A percentile compares a stretch with the other conserved stretches of the same genome.
Evolutionary conservation across 2,797 vertebrate genomes (phyloP).

Genomic region (Channallabes apus): DNA sequence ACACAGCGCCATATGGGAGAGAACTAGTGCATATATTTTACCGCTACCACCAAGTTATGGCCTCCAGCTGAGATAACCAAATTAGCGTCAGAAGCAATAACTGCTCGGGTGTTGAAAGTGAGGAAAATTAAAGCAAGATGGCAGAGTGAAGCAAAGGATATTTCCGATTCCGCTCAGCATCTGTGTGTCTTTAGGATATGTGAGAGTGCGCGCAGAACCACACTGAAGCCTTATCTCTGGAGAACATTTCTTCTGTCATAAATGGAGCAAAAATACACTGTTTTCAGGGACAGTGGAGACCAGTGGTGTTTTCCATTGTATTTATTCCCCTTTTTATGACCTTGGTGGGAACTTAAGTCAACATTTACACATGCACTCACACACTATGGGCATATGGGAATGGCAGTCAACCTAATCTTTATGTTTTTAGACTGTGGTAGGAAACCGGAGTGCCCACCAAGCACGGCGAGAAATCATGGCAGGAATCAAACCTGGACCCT

Average conservation of each 20-base stretch:
- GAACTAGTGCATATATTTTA: constrained; percentile 24
- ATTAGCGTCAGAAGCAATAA: constrained; percentile 19
- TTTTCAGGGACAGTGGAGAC: background rate
- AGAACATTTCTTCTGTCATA: background rate
- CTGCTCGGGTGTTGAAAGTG: constrained; percentile 11
- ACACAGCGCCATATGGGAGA: constrained; percentile 11
- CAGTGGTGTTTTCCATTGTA: too few relatives aligned
- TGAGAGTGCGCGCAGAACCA: background rate
- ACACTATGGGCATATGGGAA: too few relatives aligned
- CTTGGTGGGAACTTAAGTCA: too few relatives aligned
- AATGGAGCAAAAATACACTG: background rate
- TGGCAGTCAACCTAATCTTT: too few relatives aligned
- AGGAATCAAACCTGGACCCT: too few relatives aligned
- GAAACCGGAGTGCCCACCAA: too few relatives aligned
- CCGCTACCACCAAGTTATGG: constrained; percentile 4
- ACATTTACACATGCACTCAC: too few relatives aligned
- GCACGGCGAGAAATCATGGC: too few relatives aligned
- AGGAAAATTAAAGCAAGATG: background rate
- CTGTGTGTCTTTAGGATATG: background rate
- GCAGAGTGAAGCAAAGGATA: background rate
- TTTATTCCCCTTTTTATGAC: too few relatives aligned
- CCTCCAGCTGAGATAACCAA: constrained; percentile 34
- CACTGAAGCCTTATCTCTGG: background rate
- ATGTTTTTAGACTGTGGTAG: too few relatives aligned
- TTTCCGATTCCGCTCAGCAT: background rate